A percentile compares a stretch with the other conserved stretches of the same genome.
Conservation (phyloP, 1,140 invertebrate genomes). For the Anoplolepis gracilipes region DNA sequence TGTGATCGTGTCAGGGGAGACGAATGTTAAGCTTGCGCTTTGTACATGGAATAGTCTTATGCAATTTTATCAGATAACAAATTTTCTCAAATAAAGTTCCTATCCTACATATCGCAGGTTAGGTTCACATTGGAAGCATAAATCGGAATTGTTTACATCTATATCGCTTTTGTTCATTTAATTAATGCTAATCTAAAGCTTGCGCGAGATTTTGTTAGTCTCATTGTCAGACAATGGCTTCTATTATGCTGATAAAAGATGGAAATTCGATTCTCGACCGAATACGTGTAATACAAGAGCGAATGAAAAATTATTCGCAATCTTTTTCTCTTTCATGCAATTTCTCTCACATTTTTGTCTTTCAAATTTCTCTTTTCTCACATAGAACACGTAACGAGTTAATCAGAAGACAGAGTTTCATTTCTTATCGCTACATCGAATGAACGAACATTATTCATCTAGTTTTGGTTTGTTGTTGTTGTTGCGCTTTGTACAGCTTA, state of each 20-base stretch:
- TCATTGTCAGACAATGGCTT: not conserved
- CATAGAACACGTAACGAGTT: not conserved
- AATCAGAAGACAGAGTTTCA: conserved; percentile 34
- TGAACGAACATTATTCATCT: conserved; percentile 77
- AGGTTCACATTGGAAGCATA: conserved; percentile 48
- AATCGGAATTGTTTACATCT: conserved; percentile 26
- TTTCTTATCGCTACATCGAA: not conserved
- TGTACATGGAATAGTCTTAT: conserved; percentile 7
- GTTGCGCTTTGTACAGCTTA: conserved; percentile 90
- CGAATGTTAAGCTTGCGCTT: not conserved
- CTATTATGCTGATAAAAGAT: not conserved
- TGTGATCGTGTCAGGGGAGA: not conserved
- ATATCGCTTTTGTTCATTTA: not conserved
- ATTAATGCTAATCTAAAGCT: conserved; percentile 19
- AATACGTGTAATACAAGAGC: not conserved
- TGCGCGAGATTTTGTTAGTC: not conserved
- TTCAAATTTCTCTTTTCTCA: not conserved
- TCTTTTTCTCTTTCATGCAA: not conserved
- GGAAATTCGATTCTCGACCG: not conserved
- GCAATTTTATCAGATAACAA: conserved; percentile 7
- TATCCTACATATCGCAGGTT: conserved; percentile 32
- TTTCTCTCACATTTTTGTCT: not conserved
- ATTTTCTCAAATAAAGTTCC: conserved; percentile 26
- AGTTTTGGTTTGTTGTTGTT: conserved; percentile 84
- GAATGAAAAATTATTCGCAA: conserved; percentile 15